Conservation (phyloP, 2,888 invertebrate species). For the Catocala fraxini region DNA sequence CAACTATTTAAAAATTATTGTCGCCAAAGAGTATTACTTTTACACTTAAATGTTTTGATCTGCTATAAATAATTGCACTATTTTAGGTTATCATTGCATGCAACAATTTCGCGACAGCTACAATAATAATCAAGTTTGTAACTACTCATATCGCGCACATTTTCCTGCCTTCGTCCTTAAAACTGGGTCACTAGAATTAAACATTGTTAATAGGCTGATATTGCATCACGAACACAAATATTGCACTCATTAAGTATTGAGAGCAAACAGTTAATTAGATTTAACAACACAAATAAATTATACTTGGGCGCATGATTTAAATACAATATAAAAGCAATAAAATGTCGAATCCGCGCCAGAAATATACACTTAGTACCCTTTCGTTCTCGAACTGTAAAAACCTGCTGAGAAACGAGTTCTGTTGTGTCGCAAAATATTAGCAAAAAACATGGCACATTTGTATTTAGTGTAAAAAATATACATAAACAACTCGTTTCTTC, state of each 20-base stretch:
- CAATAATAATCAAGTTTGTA: constrained; percentile 12
- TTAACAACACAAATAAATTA: constrained; percentile 10
- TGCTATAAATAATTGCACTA: too few species aligned
- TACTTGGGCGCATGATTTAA: not conserved
- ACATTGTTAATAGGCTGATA: constrained; percentile 41
- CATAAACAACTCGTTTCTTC: constrained; percentile 11
- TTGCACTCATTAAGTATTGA: constrained; percentile 36
- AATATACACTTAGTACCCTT: not conserved
- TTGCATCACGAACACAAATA: constrained; percentile 38
- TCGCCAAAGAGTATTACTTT: too few species aligned
- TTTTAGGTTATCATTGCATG: too few species aligned
- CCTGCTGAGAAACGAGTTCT: constrained; percentile 14
- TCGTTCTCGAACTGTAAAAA: constrained; percentile 16
- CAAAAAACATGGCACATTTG: constrained; percentile 16
- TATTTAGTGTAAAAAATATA: constrained; percentile 9
- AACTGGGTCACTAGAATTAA: constrained; percentile 44
- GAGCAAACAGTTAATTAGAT: constrained; percentile 31
- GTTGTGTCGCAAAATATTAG: constrained; percentile 16
- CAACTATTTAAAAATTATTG: too few species aligned
- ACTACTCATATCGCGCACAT: constrained; percentile 22
- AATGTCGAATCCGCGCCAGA: not conserved
- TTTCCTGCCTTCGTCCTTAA: constrained; percentile 40
- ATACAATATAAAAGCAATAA: constrained; percentile 4
- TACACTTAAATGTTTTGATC: too few species aligned
- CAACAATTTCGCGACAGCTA: not conserved